A percentile compares a stretch with the other conserved stretches of the same genome.
phyloP scores from a whole-genome alignment of 2,888 invertebrate species.

The Pheosia gnoma region DNA sequence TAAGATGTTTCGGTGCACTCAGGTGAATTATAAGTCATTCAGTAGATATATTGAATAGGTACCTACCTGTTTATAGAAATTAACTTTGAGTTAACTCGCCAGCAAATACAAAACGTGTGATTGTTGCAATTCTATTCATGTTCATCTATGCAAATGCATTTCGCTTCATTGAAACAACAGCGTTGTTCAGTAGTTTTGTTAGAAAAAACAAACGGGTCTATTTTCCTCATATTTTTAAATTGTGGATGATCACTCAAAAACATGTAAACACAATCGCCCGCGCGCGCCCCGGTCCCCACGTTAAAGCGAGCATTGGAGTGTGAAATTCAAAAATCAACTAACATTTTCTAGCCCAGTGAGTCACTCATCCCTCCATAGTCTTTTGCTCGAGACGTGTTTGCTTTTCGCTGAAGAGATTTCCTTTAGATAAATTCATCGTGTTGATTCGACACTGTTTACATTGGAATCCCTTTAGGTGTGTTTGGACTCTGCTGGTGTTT shows the following conservation, averaged over 20 bases:
- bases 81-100: background rate
- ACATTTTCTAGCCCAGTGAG: conserved; percentile 79
- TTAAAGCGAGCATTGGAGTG: conserved; percentile 68
- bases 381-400: conserved; percentile 73
- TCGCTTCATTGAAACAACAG: conserved; percentile 4
- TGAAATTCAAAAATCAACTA: conserved; percentile 83
- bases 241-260: conserved; percentile 42
- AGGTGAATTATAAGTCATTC: background rate
- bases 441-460: conserved; percentile 78
- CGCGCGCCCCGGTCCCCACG: conserved; percentile 45
- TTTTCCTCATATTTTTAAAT: conserved; percentile 30
- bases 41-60: background rate
- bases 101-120: conserved; percentile 23
- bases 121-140: conserved; percentile 25
- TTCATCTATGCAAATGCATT: conserved; percentile 25
- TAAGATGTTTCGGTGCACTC: too few relatives aligned
- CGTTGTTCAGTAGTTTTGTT: conserved; percentile 25
- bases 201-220: conserved; percentile 17
- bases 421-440: conserved; percentile 74
- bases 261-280: conserved; percentile 56
- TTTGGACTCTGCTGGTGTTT: conserved; percentile 57
- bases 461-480: conserved; percentile 66
- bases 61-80: background rate
- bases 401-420: conserved; percentile 72
- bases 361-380: conserved; percentile 71